A percentile compares a stretch with the other conserved stretches of the same genome.
Evolutionary conservation across 2,113 vertebrate species (phyloP).

Genomic region (Bubo bubo): DNA sequence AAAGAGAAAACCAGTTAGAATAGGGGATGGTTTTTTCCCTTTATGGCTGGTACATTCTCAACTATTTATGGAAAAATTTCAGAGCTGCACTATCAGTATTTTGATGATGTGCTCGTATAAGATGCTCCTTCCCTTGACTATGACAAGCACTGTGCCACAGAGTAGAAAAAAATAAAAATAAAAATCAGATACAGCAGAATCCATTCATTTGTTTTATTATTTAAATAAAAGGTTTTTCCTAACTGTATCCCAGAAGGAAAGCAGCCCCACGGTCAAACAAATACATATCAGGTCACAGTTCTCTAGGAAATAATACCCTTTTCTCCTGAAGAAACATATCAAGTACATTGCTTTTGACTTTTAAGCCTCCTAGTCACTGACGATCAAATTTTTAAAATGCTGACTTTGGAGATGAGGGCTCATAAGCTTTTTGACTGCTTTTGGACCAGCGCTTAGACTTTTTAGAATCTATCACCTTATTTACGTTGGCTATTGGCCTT

Average conservation of each 20-base stretch:
- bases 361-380: neutral
- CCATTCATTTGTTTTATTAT: neutral
- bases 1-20: neutral
- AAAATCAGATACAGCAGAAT: neutral
- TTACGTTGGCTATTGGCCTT: neutral
- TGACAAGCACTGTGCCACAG: neutral
- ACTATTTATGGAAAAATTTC: neutral
- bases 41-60: neutral
- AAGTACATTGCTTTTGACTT: neutral
- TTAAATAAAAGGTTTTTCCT: neutral
- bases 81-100: neutral
- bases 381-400: constrained; percentile 6
- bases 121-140: neutral
- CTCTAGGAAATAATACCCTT: neutral
- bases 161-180: neutral
- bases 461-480: neutral
- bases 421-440: neutral
- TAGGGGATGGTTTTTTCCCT: too few species aligned
- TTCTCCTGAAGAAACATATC: neutral
- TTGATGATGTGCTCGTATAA: neutral
- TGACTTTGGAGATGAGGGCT: neutral
- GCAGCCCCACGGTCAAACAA: neutral
- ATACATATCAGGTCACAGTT: neutral
- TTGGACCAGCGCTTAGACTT: neutral
- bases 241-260: neutral